Evolutionary conservation across 2,888 invertebrate species (phyloP).

Genomic region (Sericinus montela): DNA sequence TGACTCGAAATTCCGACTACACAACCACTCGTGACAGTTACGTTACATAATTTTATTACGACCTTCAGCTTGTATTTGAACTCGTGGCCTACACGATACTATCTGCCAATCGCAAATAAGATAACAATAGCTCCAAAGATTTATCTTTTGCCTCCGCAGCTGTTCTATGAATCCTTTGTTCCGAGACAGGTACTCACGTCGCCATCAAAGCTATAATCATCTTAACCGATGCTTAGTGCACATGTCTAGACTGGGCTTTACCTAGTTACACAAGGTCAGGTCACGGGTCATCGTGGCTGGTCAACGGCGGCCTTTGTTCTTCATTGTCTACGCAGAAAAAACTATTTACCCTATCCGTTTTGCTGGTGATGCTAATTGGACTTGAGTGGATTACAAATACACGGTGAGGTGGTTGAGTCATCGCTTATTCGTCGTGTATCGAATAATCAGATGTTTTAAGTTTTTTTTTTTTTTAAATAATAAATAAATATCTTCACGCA

Average conservation of each 20-base stretch:
- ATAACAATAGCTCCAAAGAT: neutral
- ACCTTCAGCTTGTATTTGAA: too few species aligned
- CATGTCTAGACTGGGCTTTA: neutral
- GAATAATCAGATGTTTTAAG: too few species aligned
- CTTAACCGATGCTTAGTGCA: neutral
- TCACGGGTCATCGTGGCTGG: neutral
- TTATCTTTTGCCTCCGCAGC: neutral
- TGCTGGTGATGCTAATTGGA: constrained; percentile 39
- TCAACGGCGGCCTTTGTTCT: constrained; percentile 33
- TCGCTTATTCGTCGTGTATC: neutral
- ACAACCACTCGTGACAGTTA: too few species aligned
- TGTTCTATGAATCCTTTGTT: neutral
- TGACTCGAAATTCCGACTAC: too few species aligned
- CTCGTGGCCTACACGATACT: too few species aligned
- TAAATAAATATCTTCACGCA: too few species aligned
- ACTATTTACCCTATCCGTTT: constrained; percentile 37
- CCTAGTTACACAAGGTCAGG: constrained; percentile 3
- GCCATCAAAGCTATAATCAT: neutral
- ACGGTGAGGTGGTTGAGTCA: constrained; percentile 24
- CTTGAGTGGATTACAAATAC: constrained; percentile 47
- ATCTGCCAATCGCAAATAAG: too few species aligned
- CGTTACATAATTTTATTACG: too few species aligned
- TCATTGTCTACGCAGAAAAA: constrained; percentile 29
- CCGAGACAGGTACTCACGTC: neutral
- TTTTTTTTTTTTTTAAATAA: too few species aligned